These are phyloP conservation scores for Cydia pomonella DNA, from an alignment of 1,140 invertebrate genomes.

Conservation along the genomic window DNA sequence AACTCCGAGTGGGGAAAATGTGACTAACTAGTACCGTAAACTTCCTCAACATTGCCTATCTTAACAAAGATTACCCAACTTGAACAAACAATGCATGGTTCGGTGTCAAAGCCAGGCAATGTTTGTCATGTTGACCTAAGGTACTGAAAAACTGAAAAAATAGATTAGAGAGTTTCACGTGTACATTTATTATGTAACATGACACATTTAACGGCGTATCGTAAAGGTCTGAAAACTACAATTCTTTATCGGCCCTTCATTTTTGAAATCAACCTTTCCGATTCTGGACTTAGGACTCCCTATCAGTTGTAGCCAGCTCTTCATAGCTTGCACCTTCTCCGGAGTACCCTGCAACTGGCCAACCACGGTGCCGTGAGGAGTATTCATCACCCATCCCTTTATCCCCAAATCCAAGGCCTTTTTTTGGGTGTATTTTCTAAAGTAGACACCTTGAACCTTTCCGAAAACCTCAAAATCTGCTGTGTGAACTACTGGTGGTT, in stretches of 20 bases:
- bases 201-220: constrained; percentile 56
- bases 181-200: background rate
- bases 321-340: constrained; percentile 82
- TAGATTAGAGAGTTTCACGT: background rate
- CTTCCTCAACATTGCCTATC: no score
- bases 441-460: constrained; percentile 82
- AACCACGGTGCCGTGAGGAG: constrained; percentile 82
- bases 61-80: no score
- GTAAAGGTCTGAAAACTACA: constrained; percentile 64
- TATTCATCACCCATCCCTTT: constrained; percentile 86
- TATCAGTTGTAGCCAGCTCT: constrained; percentile 82
- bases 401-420: constrained; percentile 81
- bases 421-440: constrained; percentile 82
- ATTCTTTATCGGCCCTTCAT: constrained; percentile 60
- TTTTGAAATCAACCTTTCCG: constrained; percentile 82
- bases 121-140: no score
- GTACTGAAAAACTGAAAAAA: no score
- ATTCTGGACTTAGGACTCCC: constrained; percentile 84
- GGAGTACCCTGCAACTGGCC: constrained; percentile 83
- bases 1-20: no score
- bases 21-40: no score
- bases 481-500: constrained; percentile 36
- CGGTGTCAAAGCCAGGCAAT: no score
- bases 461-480: constrained; percentile 82
- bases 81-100: no score